Evolutionary conservation across 2,888 invertebrate species (phyloP).

Genomic region (Mongoloraphidia duomilia): DNA sequence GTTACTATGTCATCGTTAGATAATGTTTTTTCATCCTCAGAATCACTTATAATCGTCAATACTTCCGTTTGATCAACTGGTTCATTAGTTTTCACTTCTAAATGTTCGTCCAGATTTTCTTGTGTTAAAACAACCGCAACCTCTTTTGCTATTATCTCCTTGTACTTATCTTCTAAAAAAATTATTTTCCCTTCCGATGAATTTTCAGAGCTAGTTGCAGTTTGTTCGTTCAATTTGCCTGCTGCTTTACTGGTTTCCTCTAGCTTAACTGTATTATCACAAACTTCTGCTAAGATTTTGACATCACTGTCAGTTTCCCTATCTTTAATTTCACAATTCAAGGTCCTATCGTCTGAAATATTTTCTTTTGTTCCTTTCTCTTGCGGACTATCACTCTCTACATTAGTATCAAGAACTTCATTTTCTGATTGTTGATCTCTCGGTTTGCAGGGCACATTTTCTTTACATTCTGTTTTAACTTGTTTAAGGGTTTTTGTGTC

Average conservation of each 20-base stretch:
- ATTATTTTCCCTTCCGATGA: background rate
- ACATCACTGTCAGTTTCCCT: constrained; percentile 8
- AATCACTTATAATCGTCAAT: constrained; percentile 14
- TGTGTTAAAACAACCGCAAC: too few species aligned
- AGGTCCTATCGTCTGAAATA: too few species aligned
- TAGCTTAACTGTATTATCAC: constrained; percentile 22
- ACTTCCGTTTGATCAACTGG: too few species aligned
- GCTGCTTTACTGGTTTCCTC: constrained; percentile 21
- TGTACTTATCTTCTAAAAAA: constrained; percentile 14
- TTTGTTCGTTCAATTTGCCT: constrained; percentile 7
- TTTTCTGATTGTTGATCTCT: too few species aligned
- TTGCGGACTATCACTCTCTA: too few species aligned
- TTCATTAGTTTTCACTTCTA: too few species aligned
- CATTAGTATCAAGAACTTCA: too few species aligned
- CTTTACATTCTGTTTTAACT: constrained; percentile 31
- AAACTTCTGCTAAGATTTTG: constrained; percentile 3
- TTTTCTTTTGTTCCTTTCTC: too few species aligned
- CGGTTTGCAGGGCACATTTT: constrained; percentile 17
- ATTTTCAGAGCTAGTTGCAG: constrained; percentile 7
- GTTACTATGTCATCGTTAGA: background rate
- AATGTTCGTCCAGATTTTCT: too few species aligned
- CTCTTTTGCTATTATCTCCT: too few species aligned
- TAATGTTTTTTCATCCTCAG: background rate
- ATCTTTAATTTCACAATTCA: constrained; percentile 2
- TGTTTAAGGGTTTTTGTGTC: constrained; percentile 26